phyloP scores from a whole-genome alignment of 2,113 vertebrate genomes.

The Erinaceus europaeus region DNA sequence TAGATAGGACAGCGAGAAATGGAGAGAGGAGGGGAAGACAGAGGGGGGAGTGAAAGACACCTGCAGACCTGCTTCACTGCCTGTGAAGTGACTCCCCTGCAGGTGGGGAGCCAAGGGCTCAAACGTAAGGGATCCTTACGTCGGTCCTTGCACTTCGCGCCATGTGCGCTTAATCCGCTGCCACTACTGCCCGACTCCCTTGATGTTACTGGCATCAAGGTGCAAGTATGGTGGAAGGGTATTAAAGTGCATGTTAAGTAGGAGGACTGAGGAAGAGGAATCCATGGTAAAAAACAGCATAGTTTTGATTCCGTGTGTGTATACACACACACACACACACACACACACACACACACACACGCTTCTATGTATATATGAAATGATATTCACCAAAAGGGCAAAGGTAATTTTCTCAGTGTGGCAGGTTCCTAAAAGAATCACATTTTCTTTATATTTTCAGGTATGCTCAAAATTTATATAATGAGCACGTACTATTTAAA shows the following conservation, averaged over 20 bases:
- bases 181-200: too few species aligned
- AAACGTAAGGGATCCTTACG: too few species aligned
- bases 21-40: too few species aligned
- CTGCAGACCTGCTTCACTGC: too few species aligned
- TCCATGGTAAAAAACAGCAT: neutral
- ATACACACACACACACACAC: neutral
- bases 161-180: too few species aligned
- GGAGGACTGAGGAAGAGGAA: neutral
- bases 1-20: too few species aligned
- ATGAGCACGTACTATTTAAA: neutral
- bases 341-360: neutral
- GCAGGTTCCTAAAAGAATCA: neutral
- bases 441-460: conserved; percentile 9
- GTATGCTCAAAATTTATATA: conserved; percentile 11
- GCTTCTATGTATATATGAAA: neutral
- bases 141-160: too few species aligned
- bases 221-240: neutral
- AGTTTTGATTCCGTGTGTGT: neutral
- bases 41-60: too few species aligned
- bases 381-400: neutral
- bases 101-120: too few species aligned
- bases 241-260: neutral
- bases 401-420: neutral
- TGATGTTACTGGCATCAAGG: neutral
- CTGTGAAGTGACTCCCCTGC: too few species aligned